phyloP scores from a whole-genome alignment of 2,113 vertebrate genomes.

The Psittacula cyanocephala region DNA sequence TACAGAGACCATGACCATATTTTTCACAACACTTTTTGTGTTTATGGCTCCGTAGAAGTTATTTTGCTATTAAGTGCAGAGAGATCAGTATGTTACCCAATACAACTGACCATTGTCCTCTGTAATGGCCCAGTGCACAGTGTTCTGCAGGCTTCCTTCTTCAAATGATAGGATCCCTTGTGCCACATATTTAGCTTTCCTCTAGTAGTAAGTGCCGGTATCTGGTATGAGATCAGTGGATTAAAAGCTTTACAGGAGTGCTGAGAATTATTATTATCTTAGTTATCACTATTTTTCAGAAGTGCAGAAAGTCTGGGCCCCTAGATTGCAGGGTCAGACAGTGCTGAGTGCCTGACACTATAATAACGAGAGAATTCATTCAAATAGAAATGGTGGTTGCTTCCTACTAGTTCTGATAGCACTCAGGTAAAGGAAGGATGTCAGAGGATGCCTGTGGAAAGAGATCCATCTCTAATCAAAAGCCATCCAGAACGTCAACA shows the following conservation, averaged over 20 bases:
- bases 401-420: neutral
- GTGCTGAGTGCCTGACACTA: neutral
- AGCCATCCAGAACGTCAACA: neutral
- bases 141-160: neutral
- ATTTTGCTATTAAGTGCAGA: neutral
- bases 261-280: slow-evolving; percentile 59
- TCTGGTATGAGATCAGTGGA: slow-evolving; percentile 49
- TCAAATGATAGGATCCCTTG: slow-evolving; percentile 4
- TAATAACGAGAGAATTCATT: slow-evolving; percentile 25
- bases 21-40: neutral
- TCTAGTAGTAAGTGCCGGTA: neutral
- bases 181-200: neutral
- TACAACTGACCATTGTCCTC: slow-evolving; percentile 10
- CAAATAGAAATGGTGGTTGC: neutral
- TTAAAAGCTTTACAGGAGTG: slow-evolving; percentile 60
- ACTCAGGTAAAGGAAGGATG: neutral
- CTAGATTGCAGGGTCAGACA: slow-evolving; percentile 47
- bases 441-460: neutral
- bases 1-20: neutral
- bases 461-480: neutral
- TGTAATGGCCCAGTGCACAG: neutral
- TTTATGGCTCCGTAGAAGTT: neutral
- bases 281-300: slow-evolving; percentile 54
- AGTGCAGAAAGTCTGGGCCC: slow-evolving; percentile 12
- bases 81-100: neutral